phyloP scores from a whole-genome alignment of 2,888 invertebrate genomes.

The Drosophila glabriapex region DNA sequence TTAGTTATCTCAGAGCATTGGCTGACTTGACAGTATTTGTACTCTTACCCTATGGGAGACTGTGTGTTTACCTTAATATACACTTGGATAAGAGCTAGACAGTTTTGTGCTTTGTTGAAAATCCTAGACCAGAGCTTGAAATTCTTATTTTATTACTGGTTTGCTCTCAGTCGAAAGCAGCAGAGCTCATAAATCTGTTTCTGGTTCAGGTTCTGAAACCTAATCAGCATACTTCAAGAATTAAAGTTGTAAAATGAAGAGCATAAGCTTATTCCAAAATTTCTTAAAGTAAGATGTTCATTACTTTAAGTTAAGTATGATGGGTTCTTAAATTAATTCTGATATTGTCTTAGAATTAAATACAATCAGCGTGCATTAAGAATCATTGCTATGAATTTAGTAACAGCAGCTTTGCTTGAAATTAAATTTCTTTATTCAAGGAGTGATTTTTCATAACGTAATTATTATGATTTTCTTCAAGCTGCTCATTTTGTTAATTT shows the following conservation, averaged over 20 bases:
- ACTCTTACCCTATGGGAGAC: neutral
- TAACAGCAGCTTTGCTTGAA: neutral
- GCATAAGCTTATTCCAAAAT: fast-evolving
- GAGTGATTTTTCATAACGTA: neutral
- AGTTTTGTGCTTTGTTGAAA: neutral
- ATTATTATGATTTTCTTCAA: neutral
- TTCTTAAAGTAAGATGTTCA: neutral
- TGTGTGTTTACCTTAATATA: neutral
- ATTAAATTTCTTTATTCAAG: neutral
- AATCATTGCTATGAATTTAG: neutral
- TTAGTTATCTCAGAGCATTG: conserved; percentile 8
- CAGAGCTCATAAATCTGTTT: neutral
- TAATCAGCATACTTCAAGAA: neutral
- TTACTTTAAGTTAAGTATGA: no score
- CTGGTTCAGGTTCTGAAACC: neutral
- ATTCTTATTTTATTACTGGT: neutral
- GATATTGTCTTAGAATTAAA: neutral
- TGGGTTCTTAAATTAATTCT: neutral
- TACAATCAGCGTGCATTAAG: neutral
- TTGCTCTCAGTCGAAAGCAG: neutral
- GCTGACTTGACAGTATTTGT: conserved; percentile 6
- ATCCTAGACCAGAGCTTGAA: neutral
- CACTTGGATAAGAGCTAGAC: neutral
- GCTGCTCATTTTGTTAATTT: neutral
- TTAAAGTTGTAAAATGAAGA: neutral